Evolutionary conservation across 92 coral and sea anemone species (phyloP), one percentile per base, ranked within the genome.

Genomic region (Actinernus sp.): DNA sequence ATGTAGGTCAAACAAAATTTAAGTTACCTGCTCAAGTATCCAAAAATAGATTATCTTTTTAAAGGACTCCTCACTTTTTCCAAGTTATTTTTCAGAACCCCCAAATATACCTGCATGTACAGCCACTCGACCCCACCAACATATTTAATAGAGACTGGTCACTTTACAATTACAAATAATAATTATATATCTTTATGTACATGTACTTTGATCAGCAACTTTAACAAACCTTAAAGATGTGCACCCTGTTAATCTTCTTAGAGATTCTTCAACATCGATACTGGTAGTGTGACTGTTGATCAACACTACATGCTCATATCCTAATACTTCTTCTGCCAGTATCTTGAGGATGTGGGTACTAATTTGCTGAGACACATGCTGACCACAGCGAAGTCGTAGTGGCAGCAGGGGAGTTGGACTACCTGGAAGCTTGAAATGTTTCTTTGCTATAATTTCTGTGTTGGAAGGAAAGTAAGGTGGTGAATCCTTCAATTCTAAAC

Each of bases 261-360:
- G 51, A 28, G 74, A 50, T 4, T 63, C 60, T 23, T 20, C 40
- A 26, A 72, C 71, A 29, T 44, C 29, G 3, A 82, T 37, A 7
- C 79, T 78, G 31, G 74, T 57, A 16, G 46, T 67, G 58, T 64
- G 76, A 4, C 6, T 18, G 26, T 59, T 58, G 44, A 89, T 85
- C 49, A 89, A 38, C 24, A 37, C 49, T 33, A 89, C 73, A 68
- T 85, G 70, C 22, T 89, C 85, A 48, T 89, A 89, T 4, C 96
- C 96, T 12, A 89, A 55, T 10, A 75, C 81, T 64, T 89, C 96
- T 25, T 85, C 96, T 7, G 88, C 73, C 26, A 89, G 73, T 52
- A 79, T 69, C 10, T 59, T 78, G 31, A 85, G 48, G 40, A 81
- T 84, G 20, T 89, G 92, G 13, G 92, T 79, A 3, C 85, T 58